phyloP scores from a whole-genome alignment of 2,113 vertebrate genomes.

The Tenrec ecaudatus region DNA sequence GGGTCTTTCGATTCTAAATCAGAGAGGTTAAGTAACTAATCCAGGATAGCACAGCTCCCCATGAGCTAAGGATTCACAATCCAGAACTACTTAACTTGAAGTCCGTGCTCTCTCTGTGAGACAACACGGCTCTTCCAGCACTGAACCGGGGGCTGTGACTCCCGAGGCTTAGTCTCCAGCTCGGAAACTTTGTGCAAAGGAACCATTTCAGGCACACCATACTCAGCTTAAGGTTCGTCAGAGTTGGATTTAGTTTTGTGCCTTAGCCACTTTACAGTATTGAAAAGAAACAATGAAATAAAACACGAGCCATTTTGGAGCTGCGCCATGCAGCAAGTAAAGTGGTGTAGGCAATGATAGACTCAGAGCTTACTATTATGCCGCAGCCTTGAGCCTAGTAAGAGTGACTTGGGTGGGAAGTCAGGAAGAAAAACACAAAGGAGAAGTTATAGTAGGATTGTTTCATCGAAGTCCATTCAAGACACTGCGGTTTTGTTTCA shows the following conservation, averaged over 20 bases:
- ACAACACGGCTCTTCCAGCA: slow-evolving; percentile 16
- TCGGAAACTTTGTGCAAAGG: slow-evolving; percentile 40
- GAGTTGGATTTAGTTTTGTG: slow-evolving; percentile 58
- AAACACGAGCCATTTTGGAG: slow-evolving; percentile 2
- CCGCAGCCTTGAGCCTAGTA: no score
- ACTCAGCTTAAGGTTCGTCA: slow-evolving; percentile 7
- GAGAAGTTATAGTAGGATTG: background rate
- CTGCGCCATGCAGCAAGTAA: background rate
- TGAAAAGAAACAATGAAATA: slow-evolving; percentile 54
- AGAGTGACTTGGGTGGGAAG: background rate
- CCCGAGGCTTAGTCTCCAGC: slow-evolving; percentile 37
- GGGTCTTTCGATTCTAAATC: slow-evolving; percentile 57
- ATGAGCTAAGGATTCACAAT: slow-evolving; percentile 8
- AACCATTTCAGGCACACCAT: background rate
- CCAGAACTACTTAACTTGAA: slow-evolving; percentile 26
- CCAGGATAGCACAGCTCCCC: background rate
- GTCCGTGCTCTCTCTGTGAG: background rate
- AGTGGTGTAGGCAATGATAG: background rate
- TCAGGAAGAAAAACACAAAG: background rate
- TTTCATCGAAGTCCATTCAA: background rate
- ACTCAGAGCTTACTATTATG: background rate
- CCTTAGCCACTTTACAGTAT: background rate
- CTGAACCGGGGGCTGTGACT: background rate
- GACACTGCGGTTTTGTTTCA: background rate
- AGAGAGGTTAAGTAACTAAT: slow-evolving; percentile 63